Evolutionary conservation across 2,888 invertebrate genomes (phyloP), one percentile per base, ranked within the genome.

Genomic region (Charanyca ferruginea): DNA sequence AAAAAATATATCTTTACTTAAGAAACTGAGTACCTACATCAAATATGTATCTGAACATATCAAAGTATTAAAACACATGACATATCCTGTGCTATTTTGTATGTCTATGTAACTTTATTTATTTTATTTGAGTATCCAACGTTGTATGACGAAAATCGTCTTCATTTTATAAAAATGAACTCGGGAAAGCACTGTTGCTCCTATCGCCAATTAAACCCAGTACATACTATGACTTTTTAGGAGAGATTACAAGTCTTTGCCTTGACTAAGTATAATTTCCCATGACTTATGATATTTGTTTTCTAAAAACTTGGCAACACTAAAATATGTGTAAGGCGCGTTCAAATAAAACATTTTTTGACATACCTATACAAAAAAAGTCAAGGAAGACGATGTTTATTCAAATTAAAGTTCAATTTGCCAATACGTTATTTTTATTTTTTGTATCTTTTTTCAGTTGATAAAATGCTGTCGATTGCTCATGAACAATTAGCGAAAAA

Each of bases 381-480:
- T 28, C 3, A 28, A 28, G n/a, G n/a, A n/a, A n/a, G n/a, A n/a
- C n/a, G n/a, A 22, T 20, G 73, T 25, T 48, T 49, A 28, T 73
- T 66, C 49, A 18, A 7, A 16, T 18, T 49, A 18, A 0, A 16
- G 16, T 38, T 3, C 11, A 38, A 1, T 49, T 73, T 18, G 5
- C 18, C 42, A 67, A 42, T 22, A 23, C 3, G 22, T 4, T n/a
- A 59, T 13, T 3, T 2, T 5, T 16, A 0, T n/a, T n/a, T 23
- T 44, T 3, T 68, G 3, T 42, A 13, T 54, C 18, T 41, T 13
- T 41, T 91, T 93, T 11, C 87, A 98, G 98, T 98, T 54, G 91
- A 96, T 49, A 96, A 96, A 83, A 96, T 98, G 95, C 93, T 98
- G 4, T 83, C 91, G 0, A 94, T 92, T 0, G 86, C 96, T 0